A percentile compares a stretch with the other conserved stretches of the same genome.
These are phyloP conservation scores for Scylla paramamosain DNA, from an alignment of 1,140 invertebrate genomes.

Conservation along the genomic window DNA sequence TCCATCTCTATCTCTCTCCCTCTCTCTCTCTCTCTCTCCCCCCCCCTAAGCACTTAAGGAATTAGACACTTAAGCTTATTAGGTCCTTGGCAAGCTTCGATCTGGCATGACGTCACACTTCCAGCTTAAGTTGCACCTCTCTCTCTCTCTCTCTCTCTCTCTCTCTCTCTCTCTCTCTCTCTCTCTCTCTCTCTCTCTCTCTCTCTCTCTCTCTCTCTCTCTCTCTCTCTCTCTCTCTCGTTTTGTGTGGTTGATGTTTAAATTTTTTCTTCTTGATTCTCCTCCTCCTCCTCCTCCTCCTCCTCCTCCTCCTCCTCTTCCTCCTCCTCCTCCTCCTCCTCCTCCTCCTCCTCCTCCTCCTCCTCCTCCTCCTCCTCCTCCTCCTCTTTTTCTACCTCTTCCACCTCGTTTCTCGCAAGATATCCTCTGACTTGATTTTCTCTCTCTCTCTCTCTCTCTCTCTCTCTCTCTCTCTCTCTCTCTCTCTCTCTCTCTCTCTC, in stretches of 20 bases:
- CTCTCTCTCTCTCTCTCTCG: background rate
- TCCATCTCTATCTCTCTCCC: background rate
- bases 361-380: too few relatives aligned
- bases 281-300: background rate
- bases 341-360: too few relatives aligned
- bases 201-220: background rate
- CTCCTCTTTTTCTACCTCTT: background rate
- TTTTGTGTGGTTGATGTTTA: background rate
- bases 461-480: conserved; percentile 14
- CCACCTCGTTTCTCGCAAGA: too few relatives aligned
- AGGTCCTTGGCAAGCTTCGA: too few relatives aligned
- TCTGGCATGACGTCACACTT: background rate
- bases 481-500: background rate
- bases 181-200: too few relatives aligned
- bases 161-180: background rate
- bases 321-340: too few relatives aligned
- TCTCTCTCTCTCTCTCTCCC: background rate
- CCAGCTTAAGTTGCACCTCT: background rate
- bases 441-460: background rate
- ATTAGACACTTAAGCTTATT: too few relatives aligned
- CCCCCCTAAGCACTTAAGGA: background rate
- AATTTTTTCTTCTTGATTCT: background rate
- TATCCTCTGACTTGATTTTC: background rate
- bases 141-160: conserved; percentile 40
- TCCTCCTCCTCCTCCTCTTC: too few relatives aligned